Conservation (phyloP, 1,140 invertebrate genomes). For the Melitaea cinxia region DNA sequence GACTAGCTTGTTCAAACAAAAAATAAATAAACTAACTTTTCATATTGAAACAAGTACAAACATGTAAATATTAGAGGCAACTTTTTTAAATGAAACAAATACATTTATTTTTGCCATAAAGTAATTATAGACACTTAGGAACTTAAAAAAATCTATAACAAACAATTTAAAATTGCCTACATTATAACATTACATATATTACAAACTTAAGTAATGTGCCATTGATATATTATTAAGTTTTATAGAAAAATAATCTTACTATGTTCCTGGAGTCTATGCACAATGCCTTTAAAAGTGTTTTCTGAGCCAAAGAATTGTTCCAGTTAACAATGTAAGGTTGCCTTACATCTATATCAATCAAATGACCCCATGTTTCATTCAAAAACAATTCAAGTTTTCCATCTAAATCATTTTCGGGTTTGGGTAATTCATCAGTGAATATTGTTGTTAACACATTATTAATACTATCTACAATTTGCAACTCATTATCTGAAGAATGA, state of each 20-base stretch:
- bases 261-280: slow-evolving; percentile 92
- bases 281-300: slow-evolving; percentile 85
- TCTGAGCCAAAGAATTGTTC: slow-evolving; percentile 87
- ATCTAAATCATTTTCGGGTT: slow-evolving; percentile 53
- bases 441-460: slow-evolving; percentile 79
- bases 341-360: slow-evolving; percentile 86
- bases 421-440: slow-evolving; percentile 62
- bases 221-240: not conserved
- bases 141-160: too few species aligned
- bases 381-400: slow-evolving; percentile 69
- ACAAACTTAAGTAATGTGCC: too few species aligned
- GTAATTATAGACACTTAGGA: too few species aligned
- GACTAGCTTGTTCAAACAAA: too few species aligned
- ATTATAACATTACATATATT: too few species aligned
- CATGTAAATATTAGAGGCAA: too few species aligned
- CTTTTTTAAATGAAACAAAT: too few species aligned
- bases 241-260: slow-evolving; percentile 82
- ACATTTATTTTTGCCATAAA: too few species aligned
- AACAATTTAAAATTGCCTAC: too few species aligned
- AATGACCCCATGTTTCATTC: slow-evolving; percentile 76
- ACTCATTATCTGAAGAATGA: slow-evolving; percentile 61
- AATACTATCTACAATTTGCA: slow-evolving; percentile 80
- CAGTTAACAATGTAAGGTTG: slow-evolving; percentile 87
- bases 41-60: too few species aligned
- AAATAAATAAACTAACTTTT: too few species aligned